phyloP scores from a whole-genome alignment of 1,140 invertebrate species.

The Zophobas morio region DNA sequence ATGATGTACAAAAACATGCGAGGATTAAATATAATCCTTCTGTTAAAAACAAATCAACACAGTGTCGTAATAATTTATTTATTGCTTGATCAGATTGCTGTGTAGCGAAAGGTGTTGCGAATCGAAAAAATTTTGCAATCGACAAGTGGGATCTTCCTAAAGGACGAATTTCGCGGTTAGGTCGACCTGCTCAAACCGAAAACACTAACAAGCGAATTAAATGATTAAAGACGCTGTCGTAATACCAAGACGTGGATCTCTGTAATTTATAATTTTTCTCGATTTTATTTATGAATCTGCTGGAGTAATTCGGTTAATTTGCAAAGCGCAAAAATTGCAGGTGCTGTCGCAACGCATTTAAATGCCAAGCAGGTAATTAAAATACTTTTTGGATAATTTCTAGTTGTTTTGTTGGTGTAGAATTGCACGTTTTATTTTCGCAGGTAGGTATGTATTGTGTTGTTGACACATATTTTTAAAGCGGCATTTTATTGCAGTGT shows the following conservation, averaged over 20 bases:
- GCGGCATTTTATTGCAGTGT: not conserved
- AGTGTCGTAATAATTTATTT: too few species aligned
- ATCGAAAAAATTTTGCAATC: conserved; percentile 9
- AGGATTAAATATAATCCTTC: too few species aligned
- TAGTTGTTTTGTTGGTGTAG: conserved; percentile 1
- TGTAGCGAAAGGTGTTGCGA: not conserved
- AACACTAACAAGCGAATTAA: too few species aligned
- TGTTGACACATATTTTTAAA: not conserved
- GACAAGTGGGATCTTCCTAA: conserved; percentile 21
- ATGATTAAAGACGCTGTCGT: conserved; percentile 1
- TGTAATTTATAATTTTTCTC: not conserved
- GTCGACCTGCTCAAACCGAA: too few species aligned
- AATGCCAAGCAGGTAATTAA: conserved; percentile 37
- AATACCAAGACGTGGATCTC: conserved; percentile 19
- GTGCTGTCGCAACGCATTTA: conserved; percentile 19
- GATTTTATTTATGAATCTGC: conserved; percentile 6
- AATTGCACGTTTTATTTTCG: conserved; percentile 14
- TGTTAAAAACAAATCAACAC: too few species aligned
- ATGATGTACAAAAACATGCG: too few species aligned
- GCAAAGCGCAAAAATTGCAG: conserved; percentile 12
- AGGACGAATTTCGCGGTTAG: conserved; percentile 12
- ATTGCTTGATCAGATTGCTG: not conserved
- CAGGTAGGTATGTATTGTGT: conserved; percentile 11
- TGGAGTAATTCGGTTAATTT: conserved; percentile 18
- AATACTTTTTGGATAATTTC: not conserved